Conservation (phyloP, 2,113 vertebrate genomes). For the Brachyistius frenatus region DNA sequence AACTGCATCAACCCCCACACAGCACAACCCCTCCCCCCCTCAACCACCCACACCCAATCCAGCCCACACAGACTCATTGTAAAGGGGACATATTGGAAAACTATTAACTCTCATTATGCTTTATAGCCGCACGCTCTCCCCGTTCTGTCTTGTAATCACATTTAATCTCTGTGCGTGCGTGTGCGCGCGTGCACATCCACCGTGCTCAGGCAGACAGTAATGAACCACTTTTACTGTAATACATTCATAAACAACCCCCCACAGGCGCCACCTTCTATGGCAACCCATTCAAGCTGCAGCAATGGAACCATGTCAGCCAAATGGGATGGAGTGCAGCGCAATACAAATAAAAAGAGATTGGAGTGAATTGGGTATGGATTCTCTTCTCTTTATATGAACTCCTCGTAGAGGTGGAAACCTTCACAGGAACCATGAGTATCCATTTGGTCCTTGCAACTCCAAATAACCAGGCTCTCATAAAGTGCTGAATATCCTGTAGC, state of each 20-base stretch:
- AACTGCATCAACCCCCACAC: conserved; percentile 9
- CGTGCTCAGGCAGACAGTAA: conserved; percentile 52
- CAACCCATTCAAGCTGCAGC: conserved; percentile 45
- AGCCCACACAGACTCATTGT: conserved; percentile 72
- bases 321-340: conserved; percentile 52
- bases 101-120: conserved; percentile 81
- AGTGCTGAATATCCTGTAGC: conserved; percentile 58
- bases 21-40: neutral
- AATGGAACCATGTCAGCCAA: conserved; percentile 48
- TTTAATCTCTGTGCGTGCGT: conserved; percentile 29
- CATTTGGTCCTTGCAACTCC: conserved; percentile 42
- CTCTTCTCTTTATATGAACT: conserved; percentile 52
- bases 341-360: conserved; percentile 70
- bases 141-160: conserved; percentile 74
- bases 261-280: conserved; percentile 70
- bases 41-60: conserved; percentile 46
- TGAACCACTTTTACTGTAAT: conserved; percentile 71
- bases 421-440: conserved; percentile 41
- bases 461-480: conserved; percentile 54
- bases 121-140: conserved; percentile 70
- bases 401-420: conserved; percentile 36
- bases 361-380: conserved; percentile 69
- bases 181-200: conserved; percentile 4
- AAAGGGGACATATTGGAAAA: conserved; percentile 82
- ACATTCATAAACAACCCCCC: conserved; percentile 52